Base-by-base conservation (phyloP, 2,797 vertebrate genomes). In the Fundulus diaphanus region DNA sequence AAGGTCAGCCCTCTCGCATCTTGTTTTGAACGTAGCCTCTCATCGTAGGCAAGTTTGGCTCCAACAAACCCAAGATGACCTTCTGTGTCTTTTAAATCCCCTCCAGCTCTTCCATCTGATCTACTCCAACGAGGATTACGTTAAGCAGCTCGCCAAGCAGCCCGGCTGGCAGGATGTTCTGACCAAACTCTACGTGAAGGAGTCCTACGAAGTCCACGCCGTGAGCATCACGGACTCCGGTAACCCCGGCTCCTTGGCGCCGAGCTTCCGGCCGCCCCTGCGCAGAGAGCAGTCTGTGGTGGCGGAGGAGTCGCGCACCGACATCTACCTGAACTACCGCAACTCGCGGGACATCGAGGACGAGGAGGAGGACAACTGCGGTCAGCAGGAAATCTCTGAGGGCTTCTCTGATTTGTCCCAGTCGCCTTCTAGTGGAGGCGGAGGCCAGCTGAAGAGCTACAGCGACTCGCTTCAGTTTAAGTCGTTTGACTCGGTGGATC, bases 131-230 rank as follows among this genome's bases (percentile, higher is more conserved):
- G 96, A 96, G 35, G 97, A 99, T 59, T 87, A 96, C 3, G 95
- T 97, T 82, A 97, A 92, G 85, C 96, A 98, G 80, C 92, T 99
- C 70, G 96, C 97, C 0, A 95, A 89, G 69, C 89, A 98, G 87
- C 92, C 96, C 0, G 95, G 97, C 79, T 99, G 98, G 98, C 98
- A 99, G 94, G 97, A 98, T 37, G 92, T 97, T 0, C 94, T 99
- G 79, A 98, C 97, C 82, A 98, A 97, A 83, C 97, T 99, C 67
- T 99, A 98, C 0, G 93, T 99, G 81, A 97, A 97, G 83, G 98
- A 99, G 83, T 97, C 96, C 0, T 95, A 94, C 0, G 94, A 94
- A 72, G 95, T 94, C 0, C 87, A 87, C 1, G 91, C 90, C 1
- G 87, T 75, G 90, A 95, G 94, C 91, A 85, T 94, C 0, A 92